Base-by-base conservation (phyloP, 2,113 vertebrate species). In the Rostratula benghalensis region DNA sequence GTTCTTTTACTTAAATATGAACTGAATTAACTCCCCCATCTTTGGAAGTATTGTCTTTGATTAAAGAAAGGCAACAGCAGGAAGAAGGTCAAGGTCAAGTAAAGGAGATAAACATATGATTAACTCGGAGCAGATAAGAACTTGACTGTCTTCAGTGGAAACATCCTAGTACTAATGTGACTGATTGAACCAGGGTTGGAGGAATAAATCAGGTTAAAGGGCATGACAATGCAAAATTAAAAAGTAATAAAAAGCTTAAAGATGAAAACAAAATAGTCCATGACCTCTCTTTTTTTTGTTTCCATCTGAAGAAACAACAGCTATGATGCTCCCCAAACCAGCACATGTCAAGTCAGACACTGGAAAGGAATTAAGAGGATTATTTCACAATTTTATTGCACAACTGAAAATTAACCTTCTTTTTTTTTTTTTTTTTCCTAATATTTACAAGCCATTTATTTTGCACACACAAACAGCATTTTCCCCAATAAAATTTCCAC, bases 321-420 rank as follows among this genome's bases (percentile, higher is more conserved):
- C 39, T 2, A 2, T 39, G 37, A 41, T 15, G 35, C 9, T 73
- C 27, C 61, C 63, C 53, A 93, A 87, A 78, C 31, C 54, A 83
- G 53, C 59, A 61, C 0, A 16, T 59, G 59, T 64, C 23, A 79
- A 87, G 50, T 43, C 48, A 89, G 37, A 83, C 4, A 15, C 13
- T 33, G 28, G 54, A 93, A 93, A 90, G 30, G 50, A 95, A 91
- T 24, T 27, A 68, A 71, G 89, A 94, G 79, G 82, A 91, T 94
- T 97, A 95, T 93, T 94, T 95, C 87, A 96, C 93, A 88, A 75
- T 95, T 97, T 97, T 96, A 97, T 95, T 97, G 96, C 95, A 97
- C 91, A 96, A 88, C 43, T 93, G 82, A 93, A 95, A 97, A 95
- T 56, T 60, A 85, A 94, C 12, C 6, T 82, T 43, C 15, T 67